Conservation (phyloP, 2,113 vertebrate species). For the Anthoscopus minutus region DNA sequence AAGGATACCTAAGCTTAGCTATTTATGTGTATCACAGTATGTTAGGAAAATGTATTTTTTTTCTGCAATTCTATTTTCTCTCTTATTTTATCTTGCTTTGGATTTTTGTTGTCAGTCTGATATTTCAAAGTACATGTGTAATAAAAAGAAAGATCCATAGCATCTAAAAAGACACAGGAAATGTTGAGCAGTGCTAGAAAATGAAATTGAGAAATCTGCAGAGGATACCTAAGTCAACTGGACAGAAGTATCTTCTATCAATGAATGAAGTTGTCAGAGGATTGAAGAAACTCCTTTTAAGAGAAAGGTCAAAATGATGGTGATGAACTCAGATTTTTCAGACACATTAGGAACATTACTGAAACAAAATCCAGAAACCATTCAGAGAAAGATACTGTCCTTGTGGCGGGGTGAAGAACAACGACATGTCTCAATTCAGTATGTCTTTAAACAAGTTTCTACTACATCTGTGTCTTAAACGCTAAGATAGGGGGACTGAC, state of each 20-base stretch:
- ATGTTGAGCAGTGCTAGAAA: neutral
- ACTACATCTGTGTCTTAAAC: neutral
- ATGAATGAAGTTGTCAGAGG: neutral
- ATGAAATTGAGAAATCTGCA: neutral
- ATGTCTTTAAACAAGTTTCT: neutral
- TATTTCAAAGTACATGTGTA: neutral
- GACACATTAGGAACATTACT: neutral
- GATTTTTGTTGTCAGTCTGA: neutral
- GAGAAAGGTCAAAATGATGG: neutral
- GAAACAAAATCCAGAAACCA: neutral
- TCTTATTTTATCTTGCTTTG: neutral
- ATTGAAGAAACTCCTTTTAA: neutral
- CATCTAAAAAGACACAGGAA: neutral
- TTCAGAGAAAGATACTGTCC: neutral
- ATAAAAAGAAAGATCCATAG: neutral
- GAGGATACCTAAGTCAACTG: neutral
- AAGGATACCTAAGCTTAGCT: neutral
- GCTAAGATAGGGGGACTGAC: neutral
- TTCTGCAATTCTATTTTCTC: neutral
- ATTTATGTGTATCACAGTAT: accelerated
- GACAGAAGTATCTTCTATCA: neutral
- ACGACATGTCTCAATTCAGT: neutral
- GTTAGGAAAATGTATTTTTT: neutral
- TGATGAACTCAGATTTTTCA: neutral
- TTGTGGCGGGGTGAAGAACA: neutral